Evolutionary conservation across 2,888 invertebrate species (phyloP).

Genomic region (Sesia apiformis): DNA sequence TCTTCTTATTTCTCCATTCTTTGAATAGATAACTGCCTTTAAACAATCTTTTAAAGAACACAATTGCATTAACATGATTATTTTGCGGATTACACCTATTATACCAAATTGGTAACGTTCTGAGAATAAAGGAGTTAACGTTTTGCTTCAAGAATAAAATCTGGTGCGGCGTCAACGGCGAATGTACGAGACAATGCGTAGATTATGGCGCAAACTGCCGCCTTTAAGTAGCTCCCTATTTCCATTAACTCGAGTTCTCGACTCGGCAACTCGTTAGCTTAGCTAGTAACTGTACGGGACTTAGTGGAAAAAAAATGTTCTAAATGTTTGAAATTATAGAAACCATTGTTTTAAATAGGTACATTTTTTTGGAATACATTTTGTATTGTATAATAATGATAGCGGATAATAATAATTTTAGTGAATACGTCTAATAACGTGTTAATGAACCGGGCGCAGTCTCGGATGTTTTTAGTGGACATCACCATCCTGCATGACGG

Average conservation of each 20-base stretch:
- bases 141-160: not conserved
- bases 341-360: too few species aligned
- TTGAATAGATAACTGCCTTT: too few species aligned
- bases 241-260: too few species aligned
- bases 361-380: too few species aligned
- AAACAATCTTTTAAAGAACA: not conserved
- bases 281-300: not conserved
- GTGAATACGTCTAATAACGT: too few species aligned
- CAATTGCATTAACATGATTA: not conserved
- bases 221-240: conserved; percentile 9
- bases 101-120: not conserved
- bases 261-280: too few species aligned
- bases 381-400: too few species aligned
- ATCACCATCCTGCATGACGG: too few species aligned
- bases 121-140: not conserved
- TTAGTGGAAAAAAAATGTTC: conserved; percentile 12
- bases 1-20: too few species aligned
- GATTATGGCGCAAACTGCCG: conserved; percentile 19
- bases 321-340: not conserved
- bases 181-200: conserved; percentile 19
- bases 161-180: conserved; percentile 9
- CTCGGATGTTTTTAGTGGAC: too few species aligned
- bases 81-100: not conserved
- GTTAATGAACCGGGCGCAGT: too few species aligned
- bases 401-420: too few species aligned